Evolutionary conservation across 2,888 invertebrate species (phyloP).

Genomic region (Xiphydria camelus): DNA sequence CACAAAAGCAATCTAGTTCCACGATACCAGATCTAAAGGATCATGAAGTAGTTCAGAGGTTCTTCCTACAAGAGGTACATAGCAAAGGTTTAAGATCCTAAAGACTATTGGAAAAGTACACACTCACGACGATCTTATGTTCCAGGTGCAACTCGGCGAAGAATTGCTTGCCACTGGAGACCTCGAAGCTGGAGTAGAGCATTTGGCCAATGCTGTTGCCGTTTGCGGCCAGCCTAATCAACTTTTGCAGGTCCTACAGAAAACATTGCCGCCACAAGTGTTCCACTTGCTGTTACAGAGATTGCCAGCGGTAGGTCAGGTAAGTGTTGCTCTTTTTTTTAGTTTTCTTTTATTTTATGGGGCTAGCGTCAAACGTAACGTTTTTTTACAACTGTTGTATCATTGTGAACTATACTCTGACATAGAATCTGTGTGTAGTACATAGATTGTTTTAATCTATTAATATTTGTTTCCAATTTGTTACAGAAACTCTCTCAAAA

Average conservation of each 20-base stretch:
- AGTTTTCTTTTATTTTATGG: too few relatives aligned
- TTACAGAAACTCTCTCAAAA: conserved; percentile 47
- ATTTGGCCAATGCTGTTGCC: conserved; percentile 95
- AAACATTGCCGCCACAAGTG: conserved; percentile 93
- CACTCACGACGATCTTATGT: neutral
- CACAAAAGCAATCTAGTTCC: conserved; percentile 45
- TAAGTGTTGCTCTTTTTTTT: conserved; percentile 32
- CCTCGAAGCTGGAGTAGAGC: conserved; percentile 89
- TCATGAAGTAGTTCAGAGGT: conserved; percentile 92
- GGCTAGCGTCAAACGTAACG: too few relatives aligned
- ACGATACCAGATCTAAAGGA: conserved; percentile 85
- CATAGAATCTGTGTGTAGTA: conserved; percentile 5
- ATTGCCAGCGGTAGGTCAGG: conserved; percentile 69
- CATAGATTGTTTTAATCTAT: too few relatives aligned
- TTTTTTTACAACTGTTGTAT: too few relatives aligned
- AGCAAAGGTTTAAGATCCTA: too few relatives aligned
- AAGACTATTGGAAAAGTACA: neutral
- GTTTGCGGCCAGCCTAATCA: conserved; percentile 95
- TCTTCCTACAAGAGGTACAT: conserved; percentile 71
- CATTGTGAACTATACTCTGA: too few relatives aligned
- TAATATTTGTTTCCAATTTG: too few relatives aligned
- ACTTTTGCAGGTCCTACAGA: conserved; percentile 85
- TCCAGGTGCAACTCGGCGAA: conserved; percentile 90
- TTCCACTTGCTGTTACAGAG: conserved; percentile 87
- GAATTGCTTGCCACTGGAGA: conserved; percentile 85